Evolutionary conservation across 37 sponge, comb jelly and placozoan genomes (phyloP), one percentile per base, ranked within the genome.

Genomic region (Oscarella lobularis): DNA sequence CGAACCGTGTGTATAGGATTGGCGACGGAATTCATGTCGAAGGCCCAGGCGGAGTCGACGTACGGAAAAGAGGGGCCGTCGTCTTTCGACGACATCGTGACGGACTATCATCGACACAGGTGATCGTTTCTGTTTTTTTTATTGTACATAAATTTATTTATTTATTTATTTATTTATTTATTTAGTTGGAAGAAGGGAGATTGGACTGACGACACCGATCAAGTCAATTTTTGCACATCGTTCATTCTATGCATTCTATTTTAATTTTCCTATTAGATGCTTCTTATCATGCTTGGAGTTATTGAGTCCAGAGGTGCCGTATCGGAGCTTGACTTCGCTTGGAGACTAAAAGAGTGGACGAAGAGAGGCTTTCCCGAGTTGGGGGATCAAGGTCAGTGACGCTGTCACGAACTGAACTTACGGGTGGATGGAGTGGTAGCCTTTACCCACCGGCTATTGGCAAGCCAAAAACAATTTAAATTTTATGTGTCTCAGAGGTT

Each of bases 121-220:
- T n/a, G n/a, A n/a, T n/a, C n/a, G n/a, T n/a, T n/a, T n/a, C n/a
- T n/a, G n/a, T n/a, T n/a, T n/a, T n/a, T n/a, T n/a, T n/a, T n/a
- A n/a, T n/a, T n/a, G n/a, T n/a, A n/a, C n/a, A n/a, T n/a, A n/a
- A n/a, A n/a, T n/a, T n/a, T n/a, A n/a, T n/a, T n/a, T n/a, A n/a
- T n/a, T n/a, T n/a, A n/a, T n/a, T n/a, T n/a, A n/a, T n/a, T n/a
- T n/a, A n/a, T n/a, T n/a, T n/a, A n/a, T n/a, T n/a, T n/a, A n/a
- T n/a, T n/a, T n/a, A 89, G 95, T 37, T 94, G 95, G 95, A 79
- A 80, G 32, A 55, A 84, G 38, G 90, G 95, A 2, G 95, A 94
- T 73, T 94, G 95, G 95, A 94, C 91, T 31, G 95, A 94, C 38
- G 95, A 94, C 72, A 94, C 95, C 6, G 95, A 94, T 41, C 95